phyloP scores from a whole-genome alignment of 1,140 invertebrate species.

The Leptonema lineaticorne region DNA sequence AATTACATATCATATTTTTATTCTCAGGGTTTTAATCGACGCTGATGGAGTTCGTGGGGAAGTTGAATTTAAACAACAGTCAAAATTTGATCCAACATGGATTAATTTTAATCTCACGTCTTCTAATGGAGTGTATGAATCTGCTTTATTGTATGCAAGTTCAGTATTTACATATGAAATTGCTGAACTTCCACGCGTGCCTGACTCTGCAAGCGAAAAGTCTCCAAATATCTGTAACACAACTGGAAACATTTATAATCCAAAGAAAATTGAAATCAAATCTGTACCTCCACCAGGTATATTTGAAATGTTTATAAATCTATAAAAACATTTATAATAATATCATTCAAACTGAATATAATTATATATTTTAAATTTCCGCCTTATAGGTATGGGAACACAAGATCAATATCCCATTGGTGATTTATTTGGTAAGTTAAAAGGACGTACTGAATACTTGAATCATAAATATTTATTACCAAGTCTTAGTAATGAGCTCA shows the following conservation, averaged over 20 bases:
- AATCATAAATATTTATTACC: slow-evolving; percentile 66
- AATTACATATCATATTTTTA: slow-evolving; percentile 39
- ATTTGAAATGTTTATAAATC: slow-evolving; percentile 19
- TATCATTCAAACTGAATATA: too few relatives aligned
- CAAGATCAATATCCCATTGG: slow-evolving; percentile 87
- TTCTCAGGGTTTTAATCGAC: slow-evolving; percentile 73
- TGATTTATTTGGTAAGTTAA: slow-evolving; percentile 87
- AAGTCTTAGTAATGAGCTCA: slow-evolving; percentile 67
- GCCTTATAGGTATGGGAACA: slow-evolving; percentile 65
- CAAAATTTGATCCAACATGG: slow-evolving; percentile 82
- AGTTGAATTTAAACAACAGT: slow-evolving; percentile 77
- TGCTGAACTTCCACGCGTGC: slow-evolving; percentile 67
- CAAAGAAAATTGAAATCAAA: slow-evolving; percentile 59
- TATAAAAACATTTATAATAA: too few relatives aligned
- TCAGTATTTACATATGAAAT: slow-evolving; percentile 63
- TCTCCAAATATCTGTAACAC: slow-evolving; percentile 60
- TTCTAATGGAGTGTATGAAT: slow-evolving; percentile 62
- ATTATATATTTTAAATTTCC: slow-evolving; percentile 23
- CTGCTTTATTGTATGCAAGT: slow-evolving; percentile 63
- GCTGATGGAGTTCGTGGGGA: slow-evolving; percentile 79
- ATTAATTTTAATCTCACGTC: slow-evolving; percentile 71
- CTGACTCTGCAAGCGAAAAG: slow-evolving; percentile 52
- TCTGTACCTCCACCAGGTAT: slow-evolving; percentile 65
- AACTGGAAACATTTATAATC: slow-evolving; percentile 71
- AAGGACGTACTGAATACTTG: slow-evolving; percentile 68